Evolutionary conservation across 2,113 vertebrate genomes (phyloP).

Genomic region (Hiodon tergisus): DNA sequence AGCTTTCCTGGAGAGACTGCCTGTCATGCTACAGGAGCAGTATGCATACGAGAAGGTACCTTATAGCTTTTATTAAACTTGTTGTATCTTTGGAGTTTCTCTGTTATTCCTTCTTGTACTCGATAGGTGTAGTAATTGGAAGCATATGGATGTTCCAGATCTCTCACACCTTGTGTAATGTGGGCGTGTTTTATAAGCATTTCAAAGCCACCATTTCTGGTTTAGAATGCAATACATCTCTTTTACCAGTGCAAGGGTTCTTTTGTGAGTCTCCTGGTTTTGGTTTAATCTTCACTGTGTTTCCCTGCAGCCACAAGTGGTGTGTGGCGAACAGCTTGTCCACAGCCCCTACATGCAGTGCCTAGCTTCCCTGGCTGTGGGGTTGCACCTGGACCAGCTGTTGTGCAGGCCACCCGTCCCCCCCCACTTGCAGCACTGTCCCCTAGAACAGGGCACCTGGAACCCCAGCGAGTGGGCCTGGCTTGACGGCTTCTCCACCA

Average conservation of each 20-base stretch:
- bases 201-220: too few relatives aligned
- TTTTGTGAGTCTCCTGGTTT: too few relatives aligned
- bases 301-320: slow-evolving; percentile 78
- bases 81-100: too few relatives aligned
- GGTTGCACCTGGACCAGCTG: slow-evolving; percentile 84
- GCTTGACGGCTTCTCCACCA: slow-evolving; percentile 92
- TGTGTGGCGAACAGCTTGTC: slow-evolving; percentile 93
- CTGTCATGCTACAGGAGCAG: slow-evolving; percentile 95
- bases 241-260: too few relatives aligned
- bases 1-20: slow-evolving; percentile 88
- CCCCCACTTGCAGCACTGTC: slow-evolving; percentile 71
- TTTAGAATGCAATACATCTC: too few relatives aligned
- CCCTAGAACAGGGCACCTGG: slow-evolving; percentile 72
- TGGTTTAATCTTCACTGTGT: not conserved
- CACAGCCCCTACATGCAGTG: slow-evolving; percentile 98
- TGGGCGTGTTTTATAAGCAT: too few relatives aligned
- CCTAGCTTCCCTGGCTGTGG: slow-evolving; percentile 85
- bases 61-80: not conserved
- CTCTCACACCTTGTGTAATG: too few relatives aligned
- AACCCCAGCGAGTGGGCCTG: slow-evolving; percentile 89
- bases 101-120: too few relatives aligned
- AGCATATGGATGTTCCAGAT: too few relatives aligned
- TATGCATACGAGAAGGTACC: slow-evolving; percentile 91
- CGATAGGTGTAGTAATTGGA: too few relatives aligned
- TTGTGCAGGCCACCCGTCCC: slow-evolving; percentile 78